Conservation (phyloP, 2,797 vertebrate genomes). For the Morus bassanus region DNA sequence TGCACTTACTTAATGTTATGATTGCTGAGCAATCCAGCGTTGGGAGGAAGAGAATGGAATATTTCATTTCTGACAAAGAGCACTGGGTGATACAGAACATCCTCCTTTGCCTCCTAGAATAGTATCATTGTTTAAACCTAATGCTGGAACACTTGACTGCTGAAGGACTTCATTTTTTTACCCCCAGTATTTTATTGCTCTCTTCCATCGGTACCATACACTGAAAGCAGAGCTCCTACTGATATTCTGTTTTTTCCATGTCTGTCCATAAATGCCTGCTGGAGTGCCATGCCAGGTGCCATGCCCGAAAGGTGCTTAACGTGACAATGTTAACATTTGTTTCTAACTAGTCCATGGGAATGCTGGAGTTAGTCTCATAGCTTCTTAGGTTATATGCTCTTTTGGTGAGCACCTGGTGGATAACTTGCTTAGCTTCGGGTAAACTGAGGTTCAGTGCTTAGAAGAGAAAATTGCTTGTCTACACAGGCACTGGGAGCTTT, state of each 20-base stretch:
- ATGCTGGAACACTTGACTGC: neutral
- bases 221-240: neutral
- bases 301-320: neutral
- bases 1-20: slow-evolving; percentile 20
- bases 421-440: neutral
- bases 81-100: neutral
- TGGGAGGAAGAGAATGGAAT: neutral
- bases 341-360: neutral
- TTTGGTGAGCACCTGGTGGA: neutral
- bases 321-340: neutral
- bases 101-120: neutral
- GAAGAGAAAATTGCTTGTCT: neutral
- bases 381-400: neutral
- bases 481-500: neutral
- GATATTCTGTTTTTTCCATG: neutral
- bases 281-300: neutral
- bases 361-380: neutral
- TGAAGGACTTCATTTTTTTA: neutral
- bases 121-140: neutral
- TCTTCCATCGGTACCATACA: neutral
- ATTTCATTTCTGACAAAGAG: neutral
- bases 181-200: neutral
- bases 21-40: neutral
- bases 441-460: neutral
- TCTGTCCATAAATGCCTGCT: neutral